phyloP scores from a whole-genome alignment of 2,888 invertebrate genomes.

The Scotopteryx bipunctaria region DNA sequence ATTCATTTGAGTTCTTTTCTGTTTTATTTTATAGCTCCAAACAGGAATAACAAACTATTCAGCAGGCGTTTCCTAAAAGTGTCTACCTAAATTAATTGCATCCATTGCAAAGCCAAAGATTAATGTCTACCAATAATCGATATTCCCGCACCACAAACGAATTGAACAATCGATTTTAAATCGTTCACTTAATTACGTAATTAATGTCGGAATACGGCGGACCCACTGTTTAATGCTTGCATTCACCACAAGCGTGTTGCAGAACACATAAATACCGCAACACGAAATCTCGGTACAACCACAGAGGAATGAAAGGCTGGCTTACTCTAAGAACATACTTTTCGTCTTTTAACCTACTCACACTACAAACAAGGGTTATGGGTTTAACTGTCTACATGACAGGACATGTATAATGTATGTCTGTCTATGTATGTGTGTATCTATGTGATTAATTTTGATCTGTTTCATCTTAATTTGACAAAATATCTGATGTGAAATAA shows the following conservation, averaged over 20 bases:
- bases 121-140: slow-evolving; percentile 34
- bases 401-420: no score
- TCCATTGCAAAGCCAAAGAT: slow-evolving; percentile 45
- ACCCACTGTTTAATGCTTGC: slow-evolving; percentile 44
- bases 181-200: slow-evolving; percentile 72
- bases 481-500: no score
- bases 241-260: slow-evolving; percentile 27
- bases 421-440: no score
- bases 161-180: slow-evolving; percentile 71
- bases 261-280: slow-evolving; percentile 57
- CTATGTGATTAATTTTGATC: no score
- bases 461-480: no score
- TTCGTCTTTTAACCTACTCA: no score
- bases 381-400: no score
- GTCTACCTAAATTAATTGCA: background rate
- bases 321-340: background rate
- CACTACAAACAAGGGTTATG: background rate
- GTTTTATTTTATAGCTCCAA: no score
- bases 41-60: no score
- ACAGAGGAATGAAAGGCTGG: slow-evolving; percentile 4
- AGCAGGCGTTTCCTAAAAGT: no score
- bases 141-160: slow-evolving; percentile 58
- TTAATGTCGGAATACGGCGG: slow-evolving; percentile 60
- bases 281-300: slow-evolving; percentile 35
- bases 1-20: no score